Evolutionary conservation across 1,140 invertebrate genomes (phyloP).

Genomic region (Drosophila arizonae): DNA sequence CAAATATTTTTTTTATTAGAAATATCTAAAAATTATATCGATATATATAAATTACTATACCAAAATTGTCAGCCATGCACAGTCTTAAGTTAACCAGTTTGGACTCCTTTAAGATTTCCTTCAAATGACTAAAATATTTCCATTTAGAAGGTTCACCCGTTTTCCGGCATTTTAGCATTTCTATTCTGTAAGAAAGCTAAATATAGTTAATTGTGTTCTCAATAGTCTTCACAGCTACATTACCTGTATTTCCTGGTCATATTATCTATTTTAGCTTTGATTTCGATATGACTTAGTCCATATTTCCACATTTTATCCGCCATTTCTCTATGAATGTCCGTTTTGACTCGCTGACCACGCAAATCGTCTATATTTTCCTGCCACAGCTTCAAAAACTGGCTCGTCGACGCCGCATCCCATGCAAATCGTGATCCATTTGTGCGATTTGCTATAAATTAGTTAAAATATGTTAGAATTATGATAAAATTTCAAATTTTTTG

Average conservation of each 20-base stretch:
- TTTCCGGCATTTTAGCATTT: constrained; percentile 7
- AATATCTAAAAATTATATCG: not conserved
- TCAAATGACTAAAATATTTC: constrained; percentile 28
- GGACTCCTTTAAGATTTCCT: constrained; percentile 25
- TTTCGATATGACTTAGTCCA: constrained; percentile 22
- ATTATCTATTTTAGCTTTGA: constrained; percentile 51
- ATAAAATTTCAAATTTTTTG: not conserved
- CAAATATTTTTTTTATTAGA: not conserved
- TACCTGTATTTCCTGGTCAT: constrained; percentile 45
- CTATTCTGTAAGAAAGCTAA: constrained; percentile 13
- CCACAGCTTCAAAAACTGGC: constrained; percentile 45
- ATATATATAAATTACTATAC: not conserved
- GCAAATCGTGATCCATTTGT: constrained; percentile 1
- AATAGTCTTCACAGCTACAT: not conserved
- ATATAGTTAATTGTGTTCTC: not conserved
- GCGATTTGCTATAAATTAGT: not conserved
- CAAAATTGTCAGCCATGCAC: not conserved
- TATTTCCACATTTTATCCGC: constrained; percentile 30
- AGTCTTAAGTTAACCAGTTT: constrained; percentile 7
- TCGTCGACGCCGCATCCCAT: constrained; percentile 30
- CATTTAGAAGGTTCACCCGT: constrained; percentile 21
- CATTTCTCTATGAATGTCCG: constrained; percentile 40
- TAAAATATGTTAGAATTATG: not conserved
- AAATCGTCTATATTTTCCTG: constrained; percentile 17
- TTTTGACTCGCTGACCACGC: not conserved